phyloP scores from a whole-genome alignment of 2,888 invertebrate species.

The Temnothorax unifasciatus region DNA sequence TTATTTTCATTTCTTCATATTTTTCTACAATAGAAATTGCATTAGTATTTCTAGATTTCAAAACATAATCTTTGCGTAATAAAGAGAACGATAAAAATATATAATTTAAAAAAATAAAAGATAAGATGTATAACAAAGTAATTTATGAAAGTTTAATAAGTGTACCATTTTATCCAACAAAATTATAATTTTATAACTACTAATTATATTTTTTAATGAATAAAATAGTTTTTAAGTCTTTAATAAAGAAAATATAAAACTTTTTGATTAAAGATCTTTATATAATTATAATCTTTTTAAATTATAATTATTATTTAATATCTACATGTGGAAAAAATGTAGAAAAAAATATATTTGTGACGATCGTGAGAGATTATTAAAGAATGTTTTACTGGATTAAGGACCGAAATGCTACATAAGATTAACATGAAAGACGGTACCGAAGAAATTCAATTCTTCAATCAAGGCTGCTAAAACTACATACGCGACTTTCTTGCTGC shows the following conservation, averaged over 20 bases:
- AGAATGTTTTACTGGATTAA: background rate
- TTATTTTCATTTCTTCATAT: constrained; percentile 56
- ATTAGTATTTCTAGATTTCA: background rate
- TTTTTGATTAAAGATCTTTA: background rate
- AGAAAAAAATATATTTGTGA: background rate
- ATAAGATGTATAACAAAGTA: background rate
- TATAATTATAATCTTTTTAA: background rate
- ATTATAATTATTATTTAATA: background rate
- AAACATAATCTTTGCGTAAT: background rate
- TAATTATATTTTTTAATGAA: background rate
- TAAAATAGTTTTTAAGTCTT: background rate
- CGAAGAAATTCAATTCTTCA: constrained; percentile 27
- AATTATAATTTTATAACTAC: background rate
- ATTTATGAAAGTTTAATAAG: background rate
- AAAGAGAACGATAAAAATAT: background rate
- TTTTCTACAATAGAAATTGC: background rate
- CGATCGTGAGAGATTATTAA: background rate
- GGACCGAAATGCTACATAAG: background rate
- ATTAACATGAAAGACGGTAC: background rate
- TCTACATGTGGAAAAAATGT: background rate
- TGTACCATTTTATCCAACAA: background rate
- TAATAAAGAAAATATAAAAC: background rate
- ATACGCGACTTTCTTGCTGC: constrained; percentile 47
- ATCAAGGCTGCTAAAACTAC: constrained; percentile 23
- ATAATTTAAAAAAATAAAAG: background rate